These are phyloP conservation scores for Engraulis encrasicolus DNA, from an alignment of 2,113 vertebrate species.

Conservation along the genomic window DNA sequence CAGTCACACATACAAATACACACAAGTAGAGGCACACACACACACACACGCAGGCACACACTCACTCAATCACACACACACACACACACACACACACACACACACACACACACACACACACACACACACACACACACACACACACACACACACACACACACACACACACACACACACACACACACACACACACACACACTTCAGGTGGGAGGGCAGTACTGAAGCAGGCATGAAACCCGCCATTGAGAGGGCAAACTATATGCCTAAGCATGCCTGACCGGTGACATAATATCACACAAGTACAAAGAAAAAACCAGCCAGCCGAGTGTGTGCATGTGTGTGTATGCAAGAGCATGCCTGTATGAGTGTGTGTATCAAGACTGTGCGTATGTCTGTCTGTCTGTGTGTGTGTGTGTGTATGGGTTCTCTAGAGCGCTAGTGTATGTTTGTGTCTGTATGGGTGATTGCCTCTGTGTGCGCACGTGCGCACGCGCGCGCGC, in stretches of 20 bases:
- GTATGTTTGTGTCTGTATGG: not conserved
- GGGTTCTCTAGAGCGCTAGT: too few relatives aligned
- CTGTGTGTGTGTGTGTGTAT: constrained; percentile 5
- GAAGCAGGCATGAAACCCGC: not conserved
- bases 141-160: not conserved
- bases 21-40: too few relatives aligned
- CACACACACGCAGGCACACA: not conserved
- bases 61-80: too few relatives aligned
- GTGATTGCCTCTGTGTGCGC: not conserved
- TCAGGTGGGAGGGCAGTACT: not conserved
- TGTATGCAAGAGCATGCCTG: constrained; percentile 9
- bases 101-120: not conserved
- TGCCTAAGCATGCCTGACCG: constrained; percentile 16
- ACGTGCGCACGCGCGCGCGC: too few relatives aligned
- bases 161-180: not conserved
- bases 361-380: not conserved
- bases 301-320: not conserved
- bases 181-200: not conserved
- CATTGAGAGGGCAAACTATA: constrained; percentile 7
- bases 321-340: not conserved
- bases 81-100: not conserved
- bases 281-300: constrained; percentile 14
- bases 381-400: too few relatives aligned
- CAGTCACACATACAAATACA: too few relatives aligned
- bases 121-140: not conserved